Base-by-base conservation (phyloP, 64 coral and sea anemone species). In the Montipora sp. region DNA sequence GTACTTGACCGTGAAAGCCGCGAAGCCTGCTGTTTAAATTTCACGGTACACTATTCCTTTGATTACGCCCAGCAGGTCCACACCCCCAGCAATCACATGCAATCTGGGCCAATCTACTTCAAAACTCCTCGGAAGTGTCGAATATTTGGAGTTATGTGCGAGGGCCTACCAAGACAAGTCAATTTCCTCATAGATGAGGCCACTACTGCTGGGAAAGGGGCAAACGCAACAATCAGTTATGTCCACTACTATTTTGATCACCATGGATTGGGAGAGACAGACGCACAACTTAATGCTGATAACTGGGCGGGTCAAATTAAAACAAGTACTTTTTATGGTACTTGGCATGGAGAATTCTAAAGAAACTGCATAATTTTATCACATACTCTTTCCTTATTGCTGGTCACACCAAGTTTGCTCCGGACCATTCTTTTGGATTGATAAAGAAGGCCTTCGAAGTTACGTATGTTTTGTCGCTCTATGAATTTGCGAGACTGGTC, bases 91-190 rank as follows among this genome's bases (percentile, higher is more conserved):
- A 92, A 92, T 65, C 91, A 82, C 8, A 48, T 73, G 51, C 81
- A 87, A 48, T 82, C 91, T 12, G 73, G 90, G 13, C 90, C 73
- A 7, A 92, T 92, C 46, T 92, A 92, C 46, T 92, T 92, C 4
- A 92, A 92, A 27, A 92, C 91, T 5, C 90, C 90, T 8, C 71
- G 79, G n/a, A 92, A 84, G 48, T 84, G 88, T 18, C 61, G 88
- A 2, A 91, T 76, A 1, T 92, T 87, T 79, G 73, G 91, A 14
- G 75, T 92, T 5, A 79, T 87, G 44, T 78, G 81, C 43, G 82
- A 87, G 55, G 73, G 18, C 8, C 6, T 92, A 8, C 82, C 91
- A 5, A 72, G 55, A 14, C 75, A 92, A 67, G 83, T 87, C 2
- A 92, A 92, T 59, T 92, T 66, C 51, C n/a, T 92, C 3, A 92